Base-by-base conservation (phyloP, 2,888 invertebrate genomes). In the Electrophaes corylata region DNA sequence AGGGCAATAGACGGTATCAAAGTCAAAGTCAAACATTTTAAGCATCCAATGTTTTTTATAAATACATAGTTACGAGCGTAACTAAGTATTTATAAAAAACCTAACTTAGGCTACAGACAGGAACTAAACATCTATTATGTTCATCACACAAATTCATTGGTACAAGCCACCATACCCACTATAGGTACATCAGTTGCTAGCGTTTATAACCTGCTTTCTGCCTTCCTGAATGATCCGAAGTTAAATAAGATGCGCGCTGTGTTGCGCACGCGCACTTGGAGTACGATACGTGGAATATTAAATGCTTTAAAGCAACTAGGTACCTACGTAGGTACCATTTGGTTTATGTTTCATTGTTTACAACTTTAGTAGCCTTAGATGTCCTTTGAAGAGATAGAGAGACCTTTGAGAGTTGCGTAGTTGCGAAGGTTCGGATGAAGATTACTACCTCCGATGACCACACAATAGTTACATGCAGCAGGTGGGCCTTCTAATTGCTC, bases 281-380 rank as follows among this genome's bases (percentile, higher is more conserved):
- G 45, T 56, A 43, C 39, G 44, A 39, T 53, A 58, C 62, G 48
- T 52, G 48, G 50, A 52, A 53, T 43, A 51, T 55, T 35, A 49
- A 41, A 49, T 49, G 18, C 40, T 49, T 35, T 49, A 19, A 40
- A 49, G 52, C 47, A 49, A 33, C 19, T 44, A 37, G 20, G 31
- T 49, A 31, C n/a, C n/a, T n/a, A n/a, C 19, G 1, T 18, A 23
- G 10, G 26, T 29, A 6, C 11, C 31, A 6, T 46, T 23, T 46
- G 6, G 39, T 46, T 45, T 53, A 39, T 39, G 45, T 20, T 31
- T 53, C 20, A 53, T 52, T 52, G 20, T 41, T 44, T 43, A 43
- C 43, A 26, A 23, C 44, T 44, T 29, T 29, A 11, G 44, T 44
- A 44, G 26, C 8, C 4, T 37, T 23, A 48, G 14, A 14, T 39